phyloP scores from a whole-genome alignment of 2,888 invertebrate species.

The Cantharis rufa region DNA sequence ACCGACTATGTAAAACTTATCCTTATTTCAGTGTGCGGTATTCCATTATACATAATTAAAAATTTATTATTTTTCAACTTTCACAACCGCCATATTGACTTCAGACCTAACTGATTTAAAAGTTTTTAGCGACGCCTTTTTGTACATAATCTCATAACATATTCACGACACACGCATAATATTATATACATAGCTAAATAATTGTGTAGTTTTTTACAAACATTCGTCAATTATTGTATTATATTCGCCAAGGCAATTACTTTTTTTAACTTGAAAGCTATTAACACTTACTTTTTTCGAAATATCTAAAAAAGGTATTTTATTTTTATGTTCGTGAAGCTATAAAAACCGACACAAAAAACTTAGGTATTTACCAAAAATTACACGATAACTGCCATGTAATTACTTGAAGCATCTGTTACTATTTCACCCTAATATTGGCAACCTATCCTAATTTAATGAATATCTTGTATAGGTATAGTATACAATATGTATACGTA shows the following conservation, averaged over 20 bases:
- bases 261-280: background rate
- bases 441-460: slow-evolving; percentile 7
- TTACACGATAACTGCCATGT: background rate
- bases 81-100: background rate
- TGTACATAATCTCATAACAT: background rate
- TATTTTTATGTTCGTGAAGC: background rate
- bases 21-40: slow-evolving; percentile 15
- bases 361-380: background rate
- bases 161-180: background rate
- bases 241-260: background rate
- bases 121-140: background rate
- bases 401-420: slow-evolving; percentile 12
- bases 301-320: background rate
- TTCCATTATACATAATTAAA: background rate
- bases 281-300: background rate
- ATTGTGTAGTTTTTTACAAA: background rate
- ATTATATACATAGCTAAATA: background rate
- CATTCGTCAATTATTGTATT: background rate
- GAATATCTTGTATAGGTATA: slow-evolving; percentile 3
- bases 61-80: background rate
- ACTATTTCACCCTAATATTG: slow-evolving; percentile 10
- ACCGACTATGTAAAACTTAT: slow-evolving; percentile 37
- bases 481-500: slow-evolving; percentile 5
- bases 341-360: background rate
- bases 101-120: background rate